Conservation (phyloP, 2,113 vertebrate species). For the Eonycteris spelaea region DNA sequence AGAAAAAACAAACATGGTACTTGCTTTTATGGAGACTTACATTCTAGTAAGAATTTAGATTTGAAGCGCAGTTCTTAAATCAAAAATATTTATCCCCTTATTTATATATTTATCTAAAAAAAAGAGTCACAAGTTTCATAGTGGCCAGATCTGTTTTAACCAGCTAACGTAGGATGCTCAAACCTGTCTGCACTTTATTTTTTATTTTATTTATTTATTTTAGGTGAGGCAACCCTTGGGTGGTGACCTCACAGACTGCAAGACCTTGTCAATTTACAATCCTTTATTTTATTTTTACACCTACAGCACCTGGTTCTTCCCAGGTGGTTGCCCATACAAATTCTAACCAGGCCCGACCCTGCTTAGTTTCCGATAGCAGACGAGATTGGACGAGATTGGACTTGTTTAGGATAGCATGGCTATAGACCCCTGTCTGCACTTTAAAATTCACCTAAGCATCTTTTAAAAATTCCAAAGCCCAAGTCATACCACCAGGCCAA, state of each 20-base stretch:
- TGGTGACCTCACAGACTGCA: too few relatives aligned
- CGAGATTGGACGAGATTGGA: too few relatives aligned
- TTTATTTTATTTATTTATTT: too few relatives aligned
- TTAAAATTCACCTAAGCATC: not conserved
- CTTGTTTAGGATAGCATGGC: too few relatives aligned
- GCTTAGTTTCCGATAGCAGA: too few relatives aligned
- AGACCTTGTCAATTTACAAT: too few relatives aligned
- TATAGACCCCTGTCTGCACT: not conserved
- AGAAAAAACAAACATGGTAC: not conserved
- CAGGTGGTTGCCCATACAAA: too few relatives aligned
- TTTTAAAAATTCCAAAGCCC: slow-evolving; percentile 23
- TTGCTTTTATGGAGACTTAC: not conserved
- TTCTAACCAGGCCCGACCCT: too few relatives aligned
- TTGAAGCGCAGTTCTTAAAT: slow-evolving; percentile 15
- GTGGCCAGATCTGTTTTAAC: slow-evolving; percentile 19
- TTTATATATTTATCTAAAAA: slow-evolving; percentile 13
- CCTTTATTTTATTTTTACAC: too few relatives aligned
- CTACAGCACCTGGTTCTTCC: too few relatives aligned
- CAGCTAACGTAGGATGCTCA: not conserved
- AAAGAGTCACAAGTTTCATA: not conserved
- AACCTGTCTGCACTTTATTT: not conserved
- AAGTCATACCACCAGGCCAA: not conserved
- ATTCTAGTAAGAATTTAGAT: slow-evolving; percentile 20
- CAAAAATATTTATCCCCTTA: slow-evolving; percentile 7
- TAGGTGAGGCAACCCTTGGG: too few relatives aligned